These are phyloP conservation scores for Remorina albescens DNA, from an alignment of 2,797 vertebrate genomes.

Conservation along the genomic window DNA sequence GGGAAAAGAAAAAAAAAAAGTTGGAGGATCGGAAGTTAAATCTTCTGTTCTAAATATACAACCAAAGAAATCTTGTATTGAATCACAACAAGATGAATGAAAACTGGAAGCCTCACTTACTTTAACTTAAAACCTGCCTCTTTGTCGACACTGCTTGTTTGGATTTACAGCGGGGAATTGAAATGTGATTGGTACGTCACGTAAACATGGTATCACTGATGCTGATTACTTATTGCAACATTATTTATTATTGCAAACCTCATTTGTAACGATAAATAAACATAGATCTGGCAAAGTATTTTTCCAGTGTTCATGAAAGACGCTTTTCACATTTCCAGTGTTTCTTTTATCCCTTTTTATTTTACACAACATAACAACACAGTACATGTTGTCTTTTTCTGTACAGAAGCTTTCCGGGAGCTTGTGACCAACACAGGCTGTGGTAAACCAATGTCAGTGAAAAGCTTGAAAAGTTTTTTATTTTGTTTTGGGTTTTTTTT, in stretches of 20 bases:
- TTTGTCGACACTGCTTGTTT: too few species aligned
- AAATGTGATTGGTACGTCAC: neutral
- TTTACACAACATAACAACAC: slow-evolving; percentile 96
- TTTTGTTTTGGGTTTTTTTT: slow-evolving; percentile 62
- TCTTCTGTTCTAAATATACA: slow-evolving; percentile 13
- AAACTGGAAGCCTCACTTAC: neutral
- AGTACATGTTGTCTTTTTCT: slow-evolving; percentile 90
- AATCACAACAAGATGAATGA: slow-evolving; percentile 1
- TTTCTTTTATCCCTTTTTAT: slow-evolving; percentile 88
- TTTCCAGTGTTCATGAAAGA: slow-evolving; percentile 34
- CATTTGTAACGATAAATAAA: neutral
- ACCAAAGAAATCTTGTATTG: neutral
- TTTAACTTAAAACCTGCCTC: slow-evolving; percentile 11
- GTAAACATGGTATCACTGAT: neutral
- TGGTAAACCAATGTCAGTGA: slow-evolving; percentile 82
- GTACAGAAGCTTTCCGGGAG: slow-evolving; percentile 87
- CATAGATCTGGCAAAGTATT: neutral
- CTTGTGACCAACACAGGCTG: slow-evolving; percentile 83
- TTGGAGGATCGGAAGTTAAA: slow-evolving; percentile 26
- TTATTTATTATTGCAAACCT: neutral
- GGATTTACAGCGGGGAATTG: neutral
- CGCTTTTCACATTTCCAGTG: slow-evolving; percentile 70
- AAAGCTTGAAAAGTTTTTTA: slow-evolving; percentile 81
- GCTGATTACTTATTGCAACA: neutral
- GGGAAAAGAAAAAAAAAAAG: too few species aligned